Base-by-base conservation (phyloP, 2,888 invertebrate species). In the Lasioglossum morio region DNA sequence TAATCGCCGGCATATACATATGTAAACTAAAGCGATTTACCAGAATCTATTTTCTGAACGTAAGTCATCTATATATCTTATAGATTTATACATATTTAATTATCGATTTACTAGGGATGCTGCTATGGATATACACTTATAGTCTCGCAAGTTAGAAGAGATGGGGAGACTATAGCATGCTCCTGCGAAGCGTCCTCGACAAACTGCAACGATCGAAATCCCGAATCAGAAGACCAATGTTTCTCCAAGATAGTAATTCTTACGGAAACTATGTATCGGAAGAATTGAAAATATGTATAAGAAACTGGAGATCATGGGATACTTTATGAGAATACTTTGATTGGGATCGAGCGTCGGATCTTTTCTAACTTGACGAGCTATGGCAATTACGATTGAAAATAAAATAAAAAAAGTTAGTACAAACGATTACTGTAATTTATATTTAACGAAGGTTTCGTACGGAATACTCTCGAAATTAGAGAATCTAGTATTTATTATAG, bases 41-140 rank as follows among this genome's bases (percentile, higher is more conserved):
- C 60, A 80, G 70, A 73, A 70, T 85, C 27, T 77, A 70, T 79
- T 77, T 84, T 53, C 46, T 76, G 70, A 72, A 75, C 70, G 78
- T 75, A 81, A 80, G 80, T 85, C 78, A 75, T 78, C 78, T 53
- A 69, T 73, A 78, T 53, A 80, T 34, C 63, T 46, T 40, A 40
- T 60, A 81, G 78, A 66, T 81, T 80, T 76, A 63, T 86, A 74
- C 63, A 76, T 86, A 83, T 87, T 83, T 87, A 87, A 87, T 77
- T 76, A 79, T 57, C 48, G 77, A 74, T 78, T 77, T 72, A 63
- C 86, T 86, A 80, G 86, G 85, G 81, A 85, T 86, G 86, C 86
- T 86, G 84, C 83, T 77, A 76, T 83, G 73, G 57, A 79, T 72
- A 40, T 72, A 46, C 60, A 77, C 48, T 81, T 69, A 12, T 40